These are phyloP conservation scores for Stramonita haemastoma DNA, from an alignment of 2,888 invertebrate genomes.

Conservation along the genomic window DNA sequence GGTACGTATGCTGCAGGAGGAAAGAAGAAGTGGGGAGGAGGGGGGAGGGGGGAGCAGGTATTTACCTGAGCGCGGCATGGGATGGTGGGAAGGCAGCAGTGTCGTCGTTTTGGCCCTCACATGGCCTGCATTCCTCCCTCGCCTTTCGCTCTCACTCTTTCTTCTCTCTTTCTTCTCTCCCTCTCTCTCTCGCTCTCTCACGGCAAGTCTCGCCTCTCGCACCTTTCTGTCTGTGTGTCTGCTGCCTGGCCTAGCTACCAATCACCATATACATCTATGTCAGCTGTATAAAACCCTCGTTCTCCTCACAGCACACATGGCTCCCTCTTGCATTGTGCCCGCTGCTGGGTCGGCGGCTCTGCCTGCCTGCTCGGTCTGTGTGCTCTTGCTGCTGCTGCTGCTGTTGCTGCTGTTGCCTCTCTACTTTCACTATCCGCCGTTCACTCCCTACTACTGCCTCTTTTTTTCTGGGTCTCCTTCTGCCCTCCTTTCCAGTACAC, in stretches of 20 bases:
- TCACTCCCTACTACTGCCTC: not conserved
- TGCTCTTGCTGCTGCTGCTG: too few species aligned
- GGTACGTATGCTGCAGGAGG: not conserved
- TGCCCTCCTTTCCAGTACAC: not conserved
- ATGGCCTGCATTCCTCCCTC: slow-evolving; percentile 50
- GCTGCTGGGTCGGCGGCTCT: slow-evolving; percentile 28
- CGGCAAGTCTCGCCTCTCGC: slow-evolving; percentile 11
- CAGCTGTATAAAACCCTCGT: slow-evolving; percentile 55
- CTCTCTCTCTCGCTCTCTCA: slow-evolving; percentile 8
- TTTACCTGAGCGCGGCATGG: slow-evolving; percentile 42
- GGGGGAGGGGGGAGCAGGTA: not conserved
- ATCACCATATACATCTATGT: slow-evolving; percentile 53
- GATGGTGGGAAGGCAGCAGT: slow-evolving; percentile 43
- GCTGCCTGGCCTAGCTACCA: slow-evolving; percentile 26
- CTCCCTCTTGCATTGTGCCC: slow-evolving; percentile 43
- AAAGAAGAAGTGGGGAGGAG: not conserved
- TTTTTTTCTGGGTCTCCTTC: not conserved
- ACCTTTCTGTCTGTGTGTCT: slow-evolving; percentile 20
- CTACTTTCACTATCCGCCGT: slow-evolving; percentile 31
- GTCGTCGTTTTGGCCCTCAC: slow-evolving; percentile 50
- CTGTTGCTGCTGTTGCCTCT: too few species aligned
- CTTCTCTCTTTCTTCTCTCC: slow-evolving; percentile 24
- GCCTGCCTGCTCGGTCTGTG: too few species aligned
- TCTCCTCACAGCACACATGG: slow-evolving; percentile 47
- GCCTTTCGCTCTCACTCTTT: slow-evolving; percentile 25